Evolutionary conservation across 2,113 vertebrate species (phyloP).

Genomic region (Boleophthalmus pectinirostris): DNA sequence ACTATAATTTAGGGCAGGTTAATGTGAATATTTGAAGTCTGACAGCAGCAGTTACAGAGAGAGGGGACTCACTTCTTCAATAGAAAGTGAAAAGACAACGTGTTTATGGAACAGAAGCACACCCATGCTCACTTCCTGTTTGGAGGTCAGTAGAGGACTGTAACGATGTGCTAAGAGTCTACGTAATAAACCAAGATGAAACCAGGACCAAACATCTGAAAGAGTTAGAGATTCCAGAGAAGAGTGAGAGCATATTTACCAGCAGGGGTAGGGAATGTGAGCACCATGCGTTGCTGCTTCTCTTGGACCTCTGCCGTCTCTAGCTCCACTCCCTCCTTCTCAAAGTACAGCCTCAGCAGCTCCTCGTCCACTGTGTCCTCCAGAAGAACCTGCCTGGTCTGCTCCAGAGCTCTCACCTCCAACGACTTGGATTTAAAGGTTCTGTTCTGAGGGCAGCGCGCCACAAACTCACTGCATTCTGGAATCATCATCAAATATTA

Average conservation of each 20-base stretch:
- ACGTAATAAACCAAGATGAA: no score
- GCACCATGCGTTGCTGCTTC: conserved; percentile 76
- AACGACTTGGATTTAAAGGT: conserved; percentile 68
- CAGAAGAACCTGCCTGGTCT: conserved; percentile 71
- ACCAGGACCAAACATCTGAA: no score
- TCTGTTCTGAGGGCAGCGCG: conserved; percentile 59
- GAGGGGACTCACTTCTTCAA: no score
- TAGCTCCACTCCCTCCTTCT: conserved; percentile 72
- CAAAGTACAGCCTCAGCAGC: conserved; percentile 80
- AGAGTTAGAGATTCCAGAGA: no score
- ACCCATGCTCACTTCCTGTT: no score
- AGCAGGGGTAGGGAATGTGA: conserved; percentile 78
- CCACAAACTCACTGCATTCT: conserved; percentile 75
- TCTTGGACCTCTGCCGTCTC: conserved; percentile 55
- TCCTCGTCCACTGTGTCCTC: conserved; percentile 73
- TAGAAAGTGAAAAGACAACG: no score
- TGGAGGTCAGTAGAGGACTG: no score
- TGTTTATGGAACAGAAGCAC: no score
- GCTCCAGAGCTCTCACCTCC: conserved; percentile 75
- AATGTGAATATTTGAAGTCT: no score
- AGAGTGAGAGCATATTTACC: conserved; percentile 69
- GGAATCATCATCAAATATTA: conserved; percentile 15
- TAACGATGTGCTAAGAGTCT: no score
- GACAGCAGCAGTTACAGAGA: no score
- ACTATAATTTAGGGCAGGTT: no score